A percentile compares a stretch with the other conserved stretches of the same genome.
phyloP scores from a whole-genome alignment of 2,888 invertebrate species.

The Drosophila setosimentum region DNA sequence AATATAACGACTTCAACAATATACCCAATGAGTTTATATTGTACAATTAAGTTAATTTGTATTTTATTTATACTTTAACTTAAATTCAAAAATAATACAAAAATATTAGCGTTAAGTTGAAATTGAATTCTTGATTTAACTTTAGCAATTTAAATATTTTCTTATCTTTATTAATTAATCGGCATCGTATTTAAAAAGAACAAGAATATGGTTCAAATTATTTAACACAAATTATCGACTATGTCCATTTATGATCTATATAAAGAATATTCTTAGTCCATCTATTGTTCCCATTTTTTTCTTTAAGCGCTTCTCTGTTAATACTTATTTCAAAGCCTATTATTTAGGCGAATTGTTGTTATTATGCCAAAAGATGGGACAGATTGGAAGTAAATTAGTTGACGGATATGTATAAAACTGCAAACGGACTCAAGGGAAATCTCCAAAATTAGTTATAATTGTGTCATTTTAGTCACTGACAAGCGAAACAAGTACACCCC shows the following conservation, averaged over 20 bases:
- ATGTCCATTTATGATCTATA: not conserved
- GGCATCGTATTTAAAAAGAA: not conserved
- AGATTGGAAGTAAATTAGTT: constrained; percentile 54
- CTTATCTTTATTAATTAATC: not conserved
- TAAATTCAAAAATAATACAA: not conserved
- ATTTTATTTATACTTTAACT: not conserved
- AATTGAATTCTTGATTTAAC: not conserved
- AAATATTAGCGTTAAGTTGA: not conserved
- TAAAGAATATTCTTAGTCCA: not conserved
- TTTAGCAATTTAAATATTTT: not conserved
- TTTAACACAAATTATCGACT: not conserved
- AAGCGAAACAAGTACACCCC: constrained; percentile 30
- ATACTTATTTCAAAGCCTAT: not conserved
- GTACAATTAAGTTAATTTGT: not conserved
- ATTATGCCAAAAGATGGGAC: constrained; percentile 11
- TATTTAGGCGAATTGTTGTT: constrained; percentile 6
- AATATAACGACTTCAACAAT: too few species aligned
- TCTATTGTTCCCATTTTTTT: not conserved
- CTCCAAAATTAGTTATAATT: constrained; percentile 70
- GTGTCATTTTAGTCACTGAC: constrained; percentile 69
- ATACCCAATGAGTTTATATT: not conserved
- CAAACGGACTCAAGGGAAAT: constrained; percentile 29
- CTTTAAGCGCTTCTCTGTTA: not conserved
- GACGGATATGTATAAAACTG: constrained; percentile 13
- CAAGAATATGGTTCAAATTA: not conserved